These are phyloP conservation scores for Drosophila testacea DNA, from an alignment of 2,888 invertebrate genomes.

Conservation along the genomic window DNA sequence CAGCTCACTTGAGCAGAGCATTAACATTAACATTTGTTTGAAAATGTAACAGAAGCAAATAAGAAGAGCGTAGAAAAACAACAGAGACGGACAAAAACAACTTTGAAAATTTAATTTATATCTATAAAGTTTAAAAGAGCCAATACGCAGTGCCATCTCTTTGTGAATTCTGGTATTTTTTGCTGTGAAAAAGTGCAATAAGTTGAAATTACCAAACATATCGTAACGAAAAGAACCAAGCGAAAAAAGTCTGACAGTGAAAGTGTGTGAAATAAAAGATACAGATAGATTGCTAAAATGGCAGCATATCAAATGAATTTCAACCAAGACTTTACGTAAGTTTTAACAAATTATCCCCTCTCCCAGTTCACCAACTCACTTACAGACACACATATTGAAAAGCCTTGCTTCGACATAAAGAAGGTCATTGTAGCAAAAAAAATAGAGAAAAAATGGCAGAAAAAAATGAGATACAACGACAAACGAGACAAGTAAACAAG, in stretches of 20 bases:
- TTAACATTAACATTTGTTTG: conserved; percentile 56
- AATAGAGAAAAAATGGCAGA: conserved; percentile 26
- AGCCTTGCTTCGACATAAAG: conserved; percentile 57
- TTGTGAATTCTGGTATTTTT: conserved; percentile 37
- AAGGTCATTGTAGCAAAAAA: conserved; percentile 68
- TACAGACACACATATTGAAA: conserved; percentile 8
- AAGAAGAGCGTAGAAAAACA: conserved; percentile 68
- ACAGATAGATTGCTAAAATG: conserved; percentile 61
- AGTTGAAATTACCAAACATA: conserved; percentile 9
- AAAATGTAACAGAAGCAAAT: conserved; percentile 52
- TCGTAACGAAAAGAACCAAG: conserved; percentile 12
- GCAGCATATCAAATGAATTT: conserved; percentile 79
- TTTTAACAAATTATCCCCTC: conserved; percentile 45
- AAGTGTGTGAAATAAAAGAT: conserved; percentile 54
- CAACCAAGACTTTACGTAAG: conserved; percentile 82
- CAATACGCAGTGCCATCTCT: conserved; percentile 9
- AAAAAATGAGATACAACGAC: conserved; percentile 56
- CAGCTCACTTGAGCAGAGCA: conserved; percentile 1
- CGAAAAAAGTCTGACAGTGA: conserved; percentile 46
- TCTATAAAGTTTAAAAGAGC: conserved; percentile 22
- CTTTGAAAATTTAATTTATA: conserved; percentile 47
- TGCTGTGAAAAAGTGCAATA: conserved; percentile 35
- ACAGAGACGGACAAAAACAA: conserved; percentile 67
- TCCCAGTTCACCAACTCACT: conserved; percentile 1
- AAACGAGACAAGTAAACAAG: conserved; percentile 64